Conservation (phyloP, 1,140 invertebrate species). For the Euwallacea fornicatus region DNA sequence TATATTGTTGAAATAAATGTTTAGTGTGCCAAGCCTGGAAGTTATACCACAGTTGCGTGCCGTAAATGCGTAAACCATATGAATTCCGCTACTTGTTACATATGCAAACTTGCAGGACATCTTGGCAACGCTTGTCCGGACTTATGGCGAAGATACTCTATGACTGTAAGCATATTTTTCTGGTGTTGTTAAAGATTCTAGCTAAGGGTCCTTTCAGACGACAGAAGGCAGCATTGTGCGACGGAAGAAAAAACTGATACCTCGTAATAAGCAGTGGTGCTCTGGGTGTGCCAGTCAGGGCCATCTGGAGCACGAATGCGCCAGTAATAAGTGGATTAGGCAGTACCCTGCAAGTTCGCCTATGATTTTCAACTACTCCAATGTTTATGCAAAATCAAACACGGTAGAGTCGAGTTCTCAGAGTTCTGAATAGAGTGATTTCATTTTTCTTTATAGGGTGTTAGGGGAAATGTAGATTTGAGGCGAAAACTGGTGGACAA, state of each 20-base stretch:
- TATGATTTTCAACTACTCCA: constrained; percentile 39
- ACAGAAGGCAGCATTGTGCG: constrained; percentile 49
- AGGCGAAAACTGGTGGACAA: too few species aligned
- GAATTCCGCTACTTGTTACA: constrained; percentile 55
- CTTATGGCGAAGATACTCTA: constrained; percentile 68
- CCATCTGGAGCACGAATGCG: constrained; percentile 62
- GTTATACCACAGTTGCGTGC: constrained; percentile 59
- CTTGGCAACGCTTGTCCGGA: constrained; percentile 63
- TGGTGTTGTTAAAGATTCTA: neutral
- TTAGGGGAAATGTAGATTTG: too few species aligned
- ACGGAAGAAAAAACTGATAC: constrained; percentile 47
- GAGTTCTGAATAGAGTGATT: too few species aligned
- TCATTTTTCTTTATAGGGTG: too few species aligned
- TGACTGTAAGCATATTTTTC: constrained; percentile 60
- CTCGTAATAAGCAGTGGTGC: constrained; percentile 57
- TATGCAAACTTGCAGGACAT: constrained; percentile 65
- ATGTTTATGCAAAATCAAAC: constrained; percentile 20
- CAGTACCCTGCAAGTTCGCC: constrained; percentile 40
- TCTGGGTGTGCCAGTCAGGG: constrained; percentile 65
- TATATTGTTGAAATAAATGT: constrained; percentile 35
- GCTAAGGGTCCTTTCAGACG: constrained; percentile 47
- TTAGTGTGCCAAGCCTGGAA: constrained; percentile 65
- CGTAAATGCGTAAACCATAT: constrained; percentile 64
- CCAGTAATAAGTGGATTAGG: constrained; percentile 39
- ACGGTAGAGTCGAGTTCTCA: too few species aligned